Conservation (phyloP, 2,797 vertebrate species). For the Micropoecilia bifurca region DNA sequence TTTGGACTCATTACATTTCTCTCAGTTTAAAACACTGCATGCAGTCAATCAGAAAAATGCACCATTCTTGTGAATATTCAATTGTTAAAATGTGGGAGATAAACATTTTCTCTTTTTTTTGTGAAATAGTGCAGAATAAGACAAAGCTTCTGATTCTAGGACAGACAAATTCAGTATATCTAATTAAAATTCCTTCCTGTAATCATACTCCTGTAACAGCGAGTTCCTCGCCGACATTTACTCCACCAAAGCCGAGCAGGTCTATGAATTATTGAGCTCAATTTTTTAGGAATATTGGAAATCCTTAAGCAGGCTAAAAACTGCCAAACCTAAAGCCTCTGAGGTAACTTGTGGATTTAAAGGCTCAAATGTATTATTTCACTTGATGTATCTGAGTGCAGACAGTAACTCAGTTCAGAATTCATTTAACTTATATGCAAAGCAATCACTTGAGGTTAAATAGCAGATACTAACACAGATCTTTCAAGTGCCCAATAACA, state of each 20-base stretch:
- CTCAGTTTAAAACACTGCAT: conserved; percentile 7
- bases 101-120: neutral
- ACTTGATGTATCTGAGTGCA: neutral
- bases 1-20: conserved; percentile 15
- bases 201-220: conserved; percentile 29
- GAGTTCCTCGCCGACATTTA: conserved; percentile 26
- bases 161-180: conserved; percentile 20
- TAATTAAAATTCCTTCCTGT: conserved; percentile 28
- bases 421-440: neutral
- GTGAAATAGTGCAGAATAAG: neutral
- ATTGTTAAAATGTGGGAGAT: neutral
- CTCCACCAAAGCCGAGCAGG: conserved; percentile 34
- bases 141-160: neutral
- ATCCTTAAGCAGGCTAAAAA: conserved; percentile 19
- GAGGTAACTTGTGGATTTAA: neutral
- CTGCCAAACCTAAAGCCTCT: conserved; percentile 19
- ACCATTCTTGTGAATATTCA: conserved; percentile 7
- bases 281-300: conserved; percentile 38
- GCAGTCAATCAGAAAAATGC: conserved; percentile 11
- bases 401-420: neutral
- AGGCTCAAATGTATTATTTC: neutral
- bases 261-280: conserved; percentile 62
- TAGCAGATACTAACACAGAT: neutral
- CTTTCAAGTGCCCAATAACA: neutral
- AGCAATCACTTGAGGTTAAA: neutral